Conservation (phyloP, 92 coral and sea anemone genomes). For the Desmophyllum pertusum region DNA sequence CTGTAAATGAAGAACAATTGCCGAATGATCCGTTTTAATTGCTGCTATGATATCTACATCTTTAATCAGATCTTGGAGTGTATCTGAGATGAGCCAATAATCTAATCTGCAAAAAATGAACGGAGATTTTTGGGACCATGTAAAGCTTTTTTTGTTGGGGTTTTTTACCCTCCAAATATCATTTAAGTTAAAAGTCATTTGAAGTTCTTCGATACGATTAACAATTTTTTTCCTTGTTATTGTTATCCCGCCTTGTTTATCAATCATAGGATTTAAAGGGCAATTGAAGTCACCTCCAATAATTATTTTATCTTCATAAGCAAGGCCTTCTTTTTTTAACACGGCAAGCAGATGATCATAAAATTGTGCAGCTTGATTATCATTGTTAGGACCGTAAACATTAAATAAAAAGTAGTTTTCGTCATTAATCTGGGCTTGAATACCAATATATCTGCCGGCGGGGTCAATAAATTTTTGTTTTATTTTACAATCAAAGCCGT, state of each 20-base stretch:
- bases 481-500: slow-evolving; percentile 11
- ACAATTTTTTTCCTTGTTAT: slow-evolving; percentile 8
- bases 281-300: slow-evolving; percentile 42
- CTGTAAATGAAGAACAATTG: neutral
- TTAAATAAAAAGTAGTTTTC: slow-evolving; percentile 11
- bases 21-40: slow-evolving; percentile 5
- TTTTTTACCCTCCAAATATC: slow-evolving; percentile 18
- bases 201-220: slow-evolving; percentile 11
- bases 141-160: slow-evolving; percentile 15
- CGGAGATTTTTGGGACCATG: slow-evolving; percentile 10
- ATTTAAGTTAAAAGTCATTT: slow-evolving; percentile 17
- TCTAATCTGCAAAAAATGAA: slow-evolving; percentile 30
- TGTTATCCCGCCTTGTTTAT: slow-evolving; percentile 32
- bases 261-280: slow-evolving; percentile 25
- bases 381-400: slow-evolving; percentile 41
- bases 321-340: slow-evolving; percentile 7
- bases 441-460: slow-evolving; percentile 21
- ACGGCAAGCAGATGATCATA: slow-evolving; percentile 10
- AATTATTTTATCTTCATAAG: slow-evolving; percentile 17
- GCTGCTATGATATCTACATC: slow-evolving; percentile 4
- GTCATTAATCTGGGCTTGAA: slow-evolving; percentile 28
- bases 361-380: slow-evolving; percentile 27
- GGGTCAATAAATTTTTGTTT: slow-evolving; percentile 5
- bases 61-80: slow-evolving; percentile 11
- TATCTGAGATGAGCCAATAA: slow-evolving; percentile 17